Conservation (phyloP, 2,888 invertebrate species). For the Pammene aurita region DNA sequence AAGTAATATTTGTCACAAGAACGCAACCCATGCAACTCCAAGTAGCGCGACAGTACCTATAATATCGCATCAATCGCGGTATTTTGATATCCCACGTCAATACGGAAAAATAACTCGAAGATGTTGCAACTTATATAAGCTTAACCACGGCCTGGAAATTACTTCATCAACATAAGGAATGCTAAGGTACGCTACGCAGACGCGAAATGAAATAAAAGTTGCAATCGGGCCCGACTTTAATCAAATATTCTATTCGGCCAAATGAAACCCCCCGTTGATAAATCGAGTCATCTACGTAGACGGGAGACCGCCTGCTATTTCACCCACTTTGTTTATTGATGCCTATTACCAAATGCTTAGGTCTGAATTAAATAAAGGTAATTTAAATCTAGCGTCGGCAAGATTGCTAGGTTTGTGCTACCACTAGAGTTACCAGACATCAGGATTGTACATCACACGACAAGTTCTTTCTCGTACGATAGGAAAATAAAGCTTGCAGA, state of each 20-base stretch:
- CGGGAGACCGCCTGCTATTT: slow-evolving; percentile 50
- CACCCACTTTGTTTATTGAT: slow-evolving; percentile 57
- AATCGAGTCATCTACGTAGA: slow-evolving; percentile 63
- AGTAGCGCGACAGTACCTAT: no score
- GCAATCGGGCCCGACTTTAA: slow-evolving; percentile 59
- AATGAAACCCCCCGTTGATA: slow-evolving; percentile 64
- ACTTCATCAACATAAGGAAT: slow-evolving; percentile 29
- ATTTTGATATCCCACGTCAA: slow-evolving; percentile 23
- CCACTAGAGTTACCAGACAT: background rate
- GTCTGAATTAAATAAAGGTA: slow-evolving; percentile 45
- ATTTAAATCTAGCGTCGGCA: slow-evolving; percentile 44
- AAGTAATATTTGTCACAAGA: no score
- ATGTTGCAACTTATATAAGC: slow-evolving; percentile 28
- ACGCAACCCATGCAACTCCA: no score
- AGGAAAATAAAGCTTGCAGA: no score
- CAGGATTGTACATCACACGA: background rate
- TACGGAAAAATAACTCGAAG: slow-evolving; percentile 35
- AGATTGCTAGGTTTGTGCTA: slow-evolving; percentile 24
- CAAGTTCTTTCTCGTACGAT: no score
- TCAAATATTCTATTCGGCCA: slow-evolving; percentile 64
- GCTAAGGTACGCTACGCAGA: slow-evolving; percentile 29
- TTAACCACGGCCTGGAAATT: slow-evolving; percentile 27
- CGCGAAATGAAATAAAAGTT: slow-evolving; percentile 55
- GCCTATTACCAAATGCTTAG: slow-evolving; percentile 56
- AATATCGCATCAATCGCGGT: background rate